Evolutionary conservation across 2,113 vertebrate genomes (phyloP), one percentile per base, ranked within the genome.

Genomic region (Typhlomys cinereus): DNA sequence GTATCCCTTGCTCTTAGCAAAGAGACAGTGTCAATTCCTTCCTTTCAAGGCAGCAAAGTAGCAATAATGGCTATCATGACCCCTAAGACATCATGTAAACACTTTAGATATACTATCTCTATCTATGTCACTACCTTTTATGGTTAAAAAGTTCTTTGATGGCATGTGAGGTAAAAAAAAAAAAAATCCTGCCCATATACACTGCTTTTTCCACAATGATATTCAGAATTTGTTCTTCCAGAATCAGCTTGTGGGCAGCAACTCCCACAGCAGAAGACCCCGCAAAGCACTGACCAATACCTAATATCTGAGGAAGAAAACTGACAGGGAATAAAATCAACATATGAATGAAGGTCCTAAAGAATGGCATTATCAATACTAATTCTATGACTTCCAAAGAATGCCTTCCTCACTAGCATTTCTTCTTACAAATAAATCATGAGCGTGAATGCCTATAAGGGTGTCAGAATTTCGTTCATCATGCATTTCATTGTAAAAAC

Each of bases 401-500:
- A 93, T 23, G 1, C 85, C 36, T 74, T 48, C 70, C 86, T 78
- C 46, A 27, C 34, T 82, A 25, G 81, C 50, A 80, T 54, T 91
- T 91, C 39, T 85, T 92, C 76, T 90, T 74, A 96, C 11, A 76
- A 95, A 80, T 70, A 90, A 93, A 83, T 67, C 52, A 66, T 54
- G 23, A 64, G 12, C 61, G 54, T 85, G 73, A 87, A 78, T 67
- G 27, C 74, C 87, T 48, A 18, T 88, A 83, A 95, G 52, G 46
- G 71, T 86, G 66, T 73, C 64, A 91, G n/a, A 91, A 93, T 84
- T 96, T 92, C 54, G 92, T 85, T 59, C 34, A 69, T 87, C 92
- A 64, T 92, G 57, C 6, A 95, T 89, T 96, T 95, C 62, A 82
- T 54, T 88, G 59, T 34, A 89, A 64, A n/a, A 95, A 88, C 69